Conservation (phyloP, 2,113 vertebrate species). For the Mugil cephalus region DNA sequence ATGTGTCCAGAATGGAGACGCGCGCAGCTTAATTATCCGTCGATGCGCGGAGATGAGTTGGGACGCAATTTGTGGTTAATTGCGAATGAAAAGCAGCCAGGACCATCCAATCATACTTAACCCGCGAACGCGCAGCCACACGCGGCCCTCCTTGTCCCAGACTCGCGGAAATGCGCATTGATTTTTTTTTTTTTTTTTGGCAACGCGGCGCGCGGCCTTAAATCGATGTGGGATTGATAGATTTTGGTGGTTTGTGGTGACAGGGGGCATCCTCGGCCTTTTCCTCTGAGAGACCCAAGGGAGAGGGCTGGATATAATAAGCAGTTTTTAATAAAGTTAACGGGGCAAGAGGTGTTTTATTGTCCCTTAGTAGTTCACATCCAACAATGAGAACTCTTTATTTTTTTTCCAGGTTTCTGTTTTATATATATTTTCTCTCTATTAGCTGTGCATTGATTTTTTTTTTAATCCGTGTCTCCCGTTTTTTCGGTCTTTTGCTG, state of each 20-base stretch:
- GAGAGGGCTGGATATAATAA: slow-evolving; percentile 15
- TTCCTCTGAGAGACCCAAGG: background rate
- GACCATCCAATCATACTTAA: slow-evolving; percentile 76
- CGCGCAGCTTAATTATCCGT: slow-evolving; percentile 75
- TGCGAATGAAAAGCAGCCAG: slow-evolving; percentile 72
- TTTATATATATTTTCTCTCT: background rate
- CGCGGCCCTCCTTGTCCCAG: slow-evolving; percentile 39
- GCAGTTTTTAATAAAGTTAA: slow-evolving; percentile 29
- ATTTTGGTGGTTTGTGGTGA: slow-evolving; percentile 52
- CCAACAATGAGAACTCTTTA: too few relatives aligned
- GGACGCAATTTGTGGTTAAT: slow-evolving; percentile 82
- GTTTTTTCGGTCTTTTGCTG: accelerated
- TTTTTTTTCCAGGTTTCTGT: too few relatives aligned
- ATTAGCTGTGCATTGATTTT: background rate
- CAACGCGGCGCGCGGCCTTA: slow-evolving; percentile 41
- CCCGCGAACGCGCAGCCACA: slow-evolving; percentile 50
- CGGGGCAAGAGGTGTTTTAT: too few relatives aligned
- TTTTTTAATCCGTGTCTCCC: too few relatives aligned
- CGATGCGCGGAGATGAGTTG: slow-evolving; percentile 72
- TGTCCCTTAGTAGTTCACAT: too few relatives aligned
- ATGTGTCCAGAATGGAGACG: slow-evolving; percentile 38
- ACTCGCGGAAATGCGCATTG: slow-evolving; percentile 74
- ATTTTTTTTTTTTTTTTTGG: slow-evolving; percentile 61
- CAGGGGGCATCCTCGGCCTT: background rate
- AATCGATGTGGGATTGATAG: slow-evolving; percentile 76